These are phyloP conservation scores for Sisor rabdophorus DNA, from an alignment of 2,113 vertebrate species.

Conservation along the genomic window DNA sequence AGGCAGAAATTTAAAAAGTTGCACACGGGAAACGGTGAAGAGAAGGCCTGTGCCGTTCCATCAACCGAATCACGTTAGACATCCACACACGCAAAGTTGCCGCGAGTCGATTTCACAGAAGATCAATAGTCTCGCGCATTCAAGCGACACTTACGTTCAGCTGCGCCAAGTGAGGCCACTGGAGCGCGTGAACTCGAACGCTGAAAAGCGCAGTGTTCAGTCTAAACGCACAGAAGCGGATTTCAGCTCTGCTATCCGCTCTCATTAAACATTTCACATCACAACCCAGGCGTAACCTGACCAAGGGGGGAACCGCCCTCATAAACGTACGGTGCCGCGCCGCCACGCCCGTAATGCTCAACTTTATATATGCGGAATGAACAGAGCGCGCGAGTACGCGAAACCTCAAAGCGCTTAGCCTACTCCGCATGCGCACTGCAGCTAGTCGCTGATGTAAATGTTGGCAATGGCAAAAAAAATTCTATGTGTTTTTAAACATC, in stretches of 20 bases:
- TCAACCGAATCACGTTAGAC: conserved; percentile 10
- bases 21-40: neutral
- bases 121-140: neutral
- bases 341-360: conserved; percentile 36
- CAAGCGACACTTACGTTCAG: conserved; percentile 12
- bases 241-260: neutral
- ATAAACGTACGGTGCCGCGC: neutral
- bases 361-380: conserved; percentile 39
- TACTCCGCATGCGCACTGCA: conserved; percentile 16
- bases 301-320: neutral
- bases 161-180: neutral
- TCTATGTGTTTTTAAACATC: neutral
- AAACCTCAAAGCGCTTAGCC: conserved; percentile 14
- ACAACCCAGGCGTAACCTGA: neutral
- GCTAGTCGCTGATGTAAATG: conserved; percentile 35
- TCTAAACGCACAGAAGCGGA: neutral
- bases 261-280: neutral
- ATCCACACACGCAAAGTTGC: conserved; percentile 26
- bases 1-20: conserved; percentile 14
- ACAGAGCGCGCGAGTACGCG: conserved; percentile 30
- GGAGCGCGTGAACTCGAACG: neutral
- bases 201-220: neutral
- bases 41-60: conserved; percentile 26
- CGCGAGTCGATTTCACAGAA: neutral
- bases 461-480: conserved; percentile 39